phyloP scores from a whole-genome alignment of 2,888 invertebrate species.

The Automeris io region DNA sequence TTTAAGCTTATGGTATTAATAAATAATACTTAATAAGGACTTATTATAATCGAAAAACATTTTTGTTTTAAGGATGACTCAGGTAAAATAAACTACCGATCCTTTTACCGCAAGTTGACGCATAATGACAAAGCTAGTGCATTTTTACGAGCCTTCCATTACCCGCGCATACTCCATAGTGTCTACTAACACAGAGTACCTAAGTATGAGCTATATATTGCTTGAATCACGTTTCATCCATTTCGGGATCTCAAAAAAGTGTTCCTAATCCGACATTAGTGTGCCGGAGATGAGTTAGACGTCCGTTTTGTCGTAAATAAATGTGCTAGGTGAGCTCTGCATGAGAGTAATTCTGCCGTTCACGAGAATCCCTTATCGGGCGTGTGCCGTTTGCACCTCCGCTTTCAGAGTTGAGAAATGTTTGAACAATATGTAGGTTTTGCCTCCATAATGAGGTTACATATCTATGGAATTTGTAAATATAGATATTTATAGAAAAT shows the following conservation, averaged over 20 bases:
- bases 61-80: too few species aligned
- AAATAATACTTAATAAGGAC: too few species aligned
- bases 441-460: constrained; percentile 18
- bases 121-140: not conserved
- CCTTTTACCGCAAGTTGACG: not conserved
- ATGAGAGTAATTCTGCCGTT: constrained; percentile 20
- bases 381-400: constrained; percentile 24
- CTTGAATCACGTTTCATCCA: constrained; percentile 7
- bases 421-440: constrained; percentile 38
- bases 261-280: constrained; percentile 8
- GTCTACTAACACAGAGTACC: constrained; percentile 2
- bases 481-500: too few species aligned
- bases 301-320: constrained; percentile 12
- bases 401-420: constrained; percentile 31
- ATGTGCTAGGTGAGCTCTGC: constrained; percentile 4
- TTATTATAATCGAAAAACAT: too few species aligned
- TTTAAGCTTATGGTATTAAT: too few species aligned
- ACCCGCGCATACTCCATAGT: constrained; percentile 1
- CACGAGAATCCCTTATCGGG: constrained; percentile 24
- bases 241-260: constrained; percentile 4
- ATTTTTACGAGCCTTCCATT: not conserved
- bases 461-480: too few species aligned
- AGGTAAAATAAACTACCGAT: too few species aligned
- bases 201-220: not conserved
- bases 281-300: constrained; percentile 7